These are phyloP conservation scores for Meloidogyne floridensis DNA, from an alignment of 1,140 invertebrate genomes.

Conservation along the genomic window DNA sequence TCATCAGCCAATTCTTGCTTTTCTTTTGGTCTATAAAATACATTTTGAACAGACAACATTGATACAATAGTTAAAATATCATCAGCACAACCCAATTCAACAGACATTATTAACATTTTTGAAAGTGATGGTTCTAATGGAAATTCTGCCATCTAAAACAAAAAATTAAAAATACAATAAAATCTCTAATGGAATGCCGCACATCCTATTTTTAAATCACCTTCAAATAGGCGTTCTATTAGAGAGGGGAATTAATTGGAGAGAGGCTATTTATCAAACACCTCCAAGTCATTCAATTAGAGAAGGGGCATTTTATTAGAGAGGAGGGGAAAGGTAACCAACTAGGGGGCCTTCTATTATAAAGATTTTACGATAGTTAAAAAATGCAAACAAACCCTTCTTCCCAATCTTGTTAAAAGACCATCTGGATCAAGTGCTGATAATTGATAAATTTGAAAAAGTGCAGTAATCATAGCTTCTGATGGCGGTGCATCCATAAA, in stretches of 20 bases:
- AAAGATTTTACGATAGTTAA: too few species aligned
- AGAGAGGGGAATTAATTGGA: too few species aligned
- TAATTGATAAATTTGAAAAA: constrained; percentile 93
- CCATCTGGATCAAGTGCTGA: constrained; percentile 96
- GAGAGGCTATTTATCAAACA: too few species aligned
- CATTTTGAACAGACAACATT: constrained; percentile 97
- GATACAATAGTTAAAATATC: constrained; percentile 97
- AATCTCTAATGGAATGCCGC: too few species aligned
- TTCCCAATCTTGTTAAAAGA: constrained; percentile 84
- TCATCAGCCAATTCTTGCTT: constrained; percentile 97
- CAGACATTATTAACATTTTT: constrained; percentile 99
- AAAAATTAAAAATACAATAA: too few species aligned
- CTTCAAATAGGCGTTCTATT: too few species aligned
- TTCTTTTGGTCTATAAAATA: constrained; percentile 88
- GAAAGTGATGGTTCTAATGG: constrained; percentile 96
- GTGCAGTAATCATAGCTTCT: constrained; percentile 89
- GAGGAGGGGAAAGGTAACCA: too few species aligned
- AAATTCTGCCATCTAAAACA: constrained; percentile 98
- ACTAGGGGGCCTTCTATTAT: too few species aligned
- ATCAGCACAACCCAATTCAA: constrained; percentile 95
- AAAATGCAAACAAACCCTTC: constrained; percentile 72
- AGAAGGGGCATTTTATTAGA: too few species aligned
- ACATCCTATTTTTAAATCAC: too few species aligned
- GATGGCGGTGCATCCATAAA: constrained; percentile 99
- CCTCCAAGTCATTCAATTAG: too few species aligned